These are phyloP conservation scores for Thereva nobilitata DNA, from an alignment of 2,888 invertebrate genomes.

Conservation along the genomic window DNA sequence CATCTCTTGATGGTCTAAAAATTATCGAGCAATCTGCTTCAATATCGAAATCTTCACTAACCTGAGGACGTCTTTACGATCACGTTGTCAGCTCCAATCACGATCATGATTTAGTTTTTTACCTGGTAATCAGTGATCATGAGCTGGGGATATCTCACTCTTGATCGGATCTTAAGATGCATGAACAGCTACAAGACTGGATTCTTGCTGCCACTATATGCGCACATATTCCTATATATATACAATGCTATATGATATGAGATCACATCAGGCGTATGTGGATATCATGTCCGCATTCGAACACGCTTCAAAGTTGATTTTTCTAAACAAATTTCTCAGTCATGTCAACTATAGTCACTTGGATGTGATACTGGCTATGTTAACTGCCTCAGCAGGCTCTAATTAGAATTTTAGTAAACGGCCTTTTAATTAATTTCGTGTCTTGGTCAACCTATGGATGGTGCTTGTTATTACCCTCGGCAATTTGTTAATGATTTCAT, in stretches of 20 bases:
- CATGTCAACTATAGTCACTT: no score
- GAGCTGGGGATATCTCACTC: neutral
- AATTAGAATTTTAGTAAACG: slow-evolving; percentile 15
- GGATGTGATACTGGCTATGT: no score
- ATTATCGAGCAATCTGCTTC: slow-evolving; percentile 14
- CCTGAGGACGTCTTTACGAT: slow-evolving; percentile 22
- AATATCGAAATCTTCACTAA: neutral
- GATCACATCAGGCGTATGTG: no score
- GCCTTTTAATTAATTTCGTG: slow-evolving; percentile 17
- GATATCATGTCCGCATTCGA: no score
- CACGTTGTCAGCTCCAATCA: slow-evolving; percentile 29
- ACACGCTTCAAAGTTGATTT: no score
- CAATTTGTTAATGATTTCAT: slow-evolving; percentile 24
- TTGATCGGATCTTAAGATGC: no score
- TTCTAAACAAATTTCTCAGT: no score
- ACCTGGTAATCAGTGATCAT: slow-evolving; percentile 25
- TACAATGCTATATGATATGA: no score
- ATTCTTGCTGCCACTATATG: no score
- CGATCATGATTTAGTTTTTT: slow-evolving; percentile 35
- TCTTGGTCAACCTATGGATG: neutral
- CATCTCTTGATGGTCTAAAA: neutral
- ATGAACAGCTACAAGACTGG: no score
- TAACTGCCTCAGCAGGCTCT: neutral
- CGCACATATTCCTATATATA: no score
- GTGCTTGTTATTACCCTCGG: slow-evolving; percentile 14